phyloP scores from a whole-genome alignment of 2,113 vertebrate species.

The Dicentrarchus labrax region DNA sequence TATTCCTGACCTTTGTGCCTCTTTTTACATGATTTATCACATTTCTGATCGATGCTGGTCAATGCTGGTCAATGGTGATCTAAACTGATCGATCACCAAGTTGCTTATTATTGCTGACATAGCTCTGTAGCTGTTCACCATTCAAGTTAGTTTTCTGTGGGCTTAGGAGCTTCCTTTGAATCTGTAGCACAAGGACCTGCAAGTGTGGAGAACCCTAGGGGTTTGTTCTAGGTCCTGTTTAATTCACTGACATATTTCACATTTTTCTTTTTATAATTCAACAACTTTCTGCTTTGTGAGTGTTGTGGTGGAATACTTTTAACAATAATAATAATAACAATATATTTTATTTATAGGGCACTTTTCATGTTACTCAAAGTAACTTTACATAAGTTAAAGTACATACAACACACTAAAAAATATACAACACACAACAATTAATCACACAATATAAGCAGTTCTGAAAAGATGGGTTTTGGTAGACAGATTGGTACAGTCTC shows the following conservation, averaged over 20 bases:
- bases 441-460: too few relatives aligned
- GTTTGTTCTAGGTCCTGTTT: neutral
- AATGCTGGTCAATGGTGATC: neutral
- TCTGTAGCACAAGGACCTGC: neutral
- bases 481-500: too few relatives aligned
- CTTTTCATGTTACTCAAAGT: too few relatives aligned
- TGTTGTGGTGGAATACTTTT: neutral
- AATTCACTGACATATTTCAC: neutral
- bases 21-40: neutral
- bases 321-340: too few relatives aligned
- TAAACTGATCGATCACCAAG: neutral
- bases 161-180: neutral
- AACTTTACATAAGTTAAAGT: too few relatives aligned
- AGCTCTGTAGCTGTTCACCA: neutral
- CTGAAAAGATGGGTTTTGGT: too few relatives aligned
- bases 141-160: neutral
- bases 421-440: too few relatives aligned
- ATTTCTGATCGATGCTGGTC: neutral
- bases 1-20: neutral
- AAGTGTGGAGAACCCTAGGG: neutral
- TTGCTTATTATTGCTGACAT: neutral
- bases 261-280: neutral
- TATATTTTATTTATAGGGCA: too few relatives aligned
- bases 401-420: too few relatives aligned
- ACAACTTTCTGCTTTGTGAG: neutral